phyloP scores from a whole-genome alignment of 2,113 vertebrate genomes.

The Patagioenas fasciata region DNA sequence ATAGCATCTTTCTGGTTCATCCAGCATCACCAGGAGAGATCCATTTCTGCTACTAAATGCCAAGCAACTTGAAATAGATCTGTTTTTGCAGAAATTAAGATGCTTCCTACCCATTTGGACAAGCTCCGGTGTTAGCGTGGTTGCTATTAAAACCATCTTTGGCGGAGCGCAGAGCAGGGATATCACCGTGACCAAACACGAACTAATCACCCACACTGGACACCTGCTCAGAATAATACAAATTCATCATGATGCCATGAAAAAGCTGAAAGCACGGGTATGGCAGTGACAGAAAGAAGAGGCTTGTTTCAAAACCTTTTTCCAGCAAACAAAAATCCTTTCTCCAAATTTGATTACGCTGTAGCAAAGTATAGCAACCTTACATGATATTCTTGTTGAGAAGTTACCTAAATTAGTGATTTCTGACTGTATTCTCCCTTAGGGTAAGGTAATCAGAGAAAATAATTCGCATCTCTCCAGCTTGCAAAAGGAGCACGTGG shows the following conservation, averaged over 20 bases:
- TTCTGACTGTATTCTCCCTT: background rate
- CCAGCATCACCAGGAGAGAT: background rate
- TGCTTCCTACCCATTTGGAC: background rate
- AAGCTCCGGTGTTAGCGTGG: background rate
- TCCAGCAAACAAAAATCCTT: background rate
- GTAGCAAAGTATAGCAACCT: background rate
- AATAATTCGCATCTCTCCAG: background rate
- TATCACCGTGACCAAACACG: background rate
- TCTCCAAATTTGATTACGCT: background rate
- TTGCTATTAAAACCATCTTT: background rate
- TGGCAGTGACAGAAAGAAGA: no score
- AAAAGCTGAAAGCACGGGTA: no score
- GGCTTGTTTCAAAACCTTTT: background rate
- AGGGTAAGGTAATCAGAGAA: background rate
- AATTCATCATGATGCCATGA: no score
- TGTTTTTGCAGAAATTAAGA: background rate
- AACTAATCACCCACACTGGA: background rate
- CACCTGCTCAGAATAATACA: background rate
- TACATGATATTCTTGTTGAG: background rate
- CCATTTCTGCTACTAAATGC: background rate
- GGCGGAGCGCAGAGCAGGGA: background rate
- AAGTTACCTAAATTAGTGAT: background rate
- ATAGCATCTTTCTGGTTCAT: background rate
- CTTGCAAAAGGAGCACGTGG: background rate
- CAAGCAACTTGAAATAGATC: background rate